These are phyloP conservation scores for Spicauda simplicius DNA, from an alignment of 2,888 invertebrate genomes.

Conservation along the genomic window DNA sequence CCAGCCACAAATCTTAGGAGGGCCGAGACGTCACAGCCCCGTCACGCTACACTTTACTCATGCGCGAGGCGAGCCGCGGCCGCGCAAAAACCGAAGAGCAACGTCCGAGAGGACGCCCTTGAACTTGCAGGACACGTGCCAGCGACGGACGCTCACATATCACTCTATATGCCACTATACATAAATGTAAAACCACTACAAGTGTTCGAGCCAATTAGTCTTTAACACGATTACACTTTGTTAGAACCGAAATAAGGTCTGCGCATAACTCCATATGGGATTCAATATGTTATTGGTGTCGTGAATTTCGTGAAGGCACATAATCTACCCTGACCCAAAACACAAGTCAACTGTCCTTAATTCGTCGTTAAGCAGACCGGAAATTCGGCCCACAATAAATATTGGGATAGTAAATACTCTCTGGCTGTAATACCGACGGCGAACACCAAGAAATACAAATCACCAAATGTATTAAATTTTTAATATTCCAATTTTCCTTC, in stretches of 20 bases:
- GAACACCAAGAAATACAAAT: not conserved
- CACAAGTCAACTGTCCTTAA: not conserved
- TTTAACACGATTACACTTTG: slow-evolving; percentile 1
- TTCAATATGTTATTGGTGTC: too few relatives aligned
- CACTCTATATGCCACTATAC: slow-evolving; percentile 30
- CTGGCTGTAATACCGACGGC: too few relatives aligned
- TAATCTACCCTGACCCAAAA: not conserved
- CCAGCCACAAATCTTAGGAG: slow-evolving; percentile 23
- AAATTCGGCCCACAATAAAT: too few relatives aligned
- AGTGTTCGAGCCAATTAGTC: slow-evolving; percentile 17
- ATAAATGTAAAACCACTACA: slow-evolving; percentile 18
- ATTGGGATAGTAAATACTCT: too few relatives aligned
- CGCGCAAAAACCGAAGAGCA: slow-evolving; percentile 65
- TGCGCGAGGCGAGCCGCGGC: slow-evolving; percentile 40
- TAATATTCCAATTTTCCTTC: not conserved
- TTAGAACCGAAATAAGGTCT: not conserved
- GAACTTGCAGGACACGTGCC: slow-evolving; percentile 59
- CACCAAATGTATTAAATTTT: not conserved
- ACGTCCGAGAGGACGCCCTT: slow-evolving; percentile 66
- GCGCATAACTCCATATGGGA: too few relatives aligned
- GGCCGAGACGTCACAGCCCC: slow-evolving; percentile 27
- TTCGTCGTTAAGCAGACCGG: not conserved
- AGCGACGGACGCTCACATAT: slow-evolving; percentile 42
- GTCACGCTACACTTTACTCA: slow-evolving; percentile 38
- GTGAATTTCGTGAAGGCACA: too few relatives aligned